Evolutionary conservation across 92 coral and sea anemone genomes (phyloP).

Genomic region (Micromussa lordhowensis): DNA sequence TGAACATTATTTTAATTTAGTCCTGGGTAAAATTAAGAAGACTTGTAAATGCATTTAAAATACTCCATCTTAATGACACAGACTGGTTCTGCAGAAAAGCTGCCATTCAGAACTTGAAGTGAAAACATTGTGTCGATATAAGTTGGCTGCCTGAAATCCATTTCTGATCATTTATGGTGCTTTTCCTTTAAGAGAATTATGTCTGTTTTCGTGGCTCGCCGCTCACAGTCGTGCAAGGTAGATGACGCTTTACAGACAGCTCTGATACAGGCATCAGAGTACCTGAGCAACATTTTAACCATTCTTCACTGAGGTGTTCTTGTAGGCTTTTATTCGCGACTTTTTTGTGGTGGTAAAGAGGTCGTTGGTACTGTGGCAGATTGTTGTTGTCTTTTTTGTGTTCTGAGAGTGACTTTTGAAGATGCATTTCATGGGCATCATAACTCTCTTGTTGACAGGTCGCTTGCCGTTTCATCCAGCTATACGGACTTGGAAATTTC

Average conservation of each 20-base stretch:
- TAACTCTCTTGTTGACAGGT: neutral
- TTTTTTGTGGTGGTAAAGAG: constrained; percentile 7
- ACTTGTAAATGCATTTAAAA: too few relatives aligned
- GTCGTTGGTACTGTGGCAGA: neutral
- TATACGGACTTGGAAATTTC: neutral
- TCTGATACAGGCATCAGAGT: neutral
- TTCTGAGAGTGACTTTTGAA: neutral
- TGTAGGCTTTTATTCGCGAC: neutral
- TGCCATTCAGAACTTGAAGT: too few relatives aligned
- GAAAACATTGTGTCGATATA: too few relatives aligned
- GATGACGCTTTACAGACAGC: neutral
- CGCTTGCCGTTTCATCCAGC: neutral
- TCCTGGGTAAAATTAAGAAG: too few relatives aligned
- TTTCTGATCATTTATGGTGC: neutral
- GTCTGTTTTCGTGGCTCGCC: neutral
- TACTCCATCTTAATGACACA: too few relatives aligned
- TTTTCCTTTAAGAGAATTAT: neutral
- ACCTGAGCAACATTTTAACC: neutral
- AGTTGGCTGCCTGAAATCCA: neutral
- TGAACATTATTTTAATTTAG: too few relatives aligned
- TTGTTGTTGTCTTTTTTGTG: neutral
- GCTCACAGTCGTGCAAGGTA: neutral
- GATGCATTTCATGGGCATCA: neutral
- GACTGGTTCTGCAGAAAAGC: too few relatives aligned
- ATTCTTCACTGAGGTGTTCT: neutral